Percentiles rank a stretch among this genome's conserved stretches.
phyloP scores from a whole-genome alignment of 2,888 invertebrate species.

The Odontocerum albicorne region DNA sequence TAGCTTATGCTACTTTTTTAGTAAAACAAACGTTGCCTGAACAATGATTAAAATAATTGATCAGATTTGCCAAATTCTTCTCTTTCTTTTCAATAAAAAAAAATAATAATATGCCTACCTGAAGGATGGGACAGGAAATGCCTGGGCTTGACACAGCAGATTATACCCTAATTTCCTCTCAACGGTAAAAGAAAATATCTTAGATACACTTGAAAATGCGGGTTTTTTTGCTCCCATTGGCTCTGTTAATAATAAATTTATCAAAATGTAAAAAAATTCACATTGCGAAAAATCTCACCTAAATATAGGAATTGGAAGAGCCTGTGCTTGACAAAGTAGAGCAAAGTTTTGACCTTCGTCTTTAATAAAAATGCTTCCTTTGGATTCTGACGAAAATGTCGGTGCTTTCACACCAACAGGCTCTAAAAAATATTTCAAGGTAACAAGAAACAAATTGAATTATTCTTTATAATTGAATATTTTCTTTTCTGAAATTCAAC shows the following conservation, averaged over 20 bases:
- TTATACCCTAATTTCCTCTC: conserved; percentile 46
- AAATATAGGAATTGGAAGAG: conserved; percentile 65
- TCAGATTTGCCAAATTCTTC: too few species aligned
- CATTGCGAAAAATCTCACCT: conserved; percentile 55
- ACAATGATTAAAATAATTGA: too few species aligned
- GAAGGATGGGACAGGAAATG: conserved; percentile 68
- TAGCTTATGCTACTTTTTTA: too few species aligned
- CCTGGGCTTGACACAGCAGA: conserved; percentile 71
- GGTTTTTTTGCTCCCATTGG: conserved; percentile 62
- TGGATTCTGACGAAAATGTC: conserved; percentile 63
- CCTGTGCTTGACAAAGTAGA: conserved; percentile 65
- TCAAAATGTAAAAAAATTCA: not conserved
- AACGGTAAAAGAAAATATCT: conserved; percentile 42
- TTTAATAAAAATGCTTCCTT: conserved; percentile 64
- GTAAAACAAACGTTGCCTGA: too few species aligned
- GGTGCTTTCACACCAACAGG: conserved; percentile 65
- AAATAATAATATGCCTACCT: conserved; percentile 52
- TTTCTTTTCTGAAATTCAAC: too few species aligned
- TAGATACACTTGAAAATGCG: conserved; percentile 48
- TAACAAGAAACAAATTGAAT: too few species aligned
- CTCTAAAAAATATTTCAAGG: too few species aligned
- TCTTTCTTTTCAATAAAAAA: not conserved
- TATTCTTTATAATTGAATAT: too few species aligned
- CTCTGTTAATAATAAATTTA: conserved; percentile 44
- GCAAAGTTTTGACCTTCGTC: conserved; percentile 59